Percentiles rank a stretch among this genome's conserved stretches.
These are phyloP conservation scores for Rhizoglyphus robini DNA, from an alignment of 1,140 invertebrate species.

Conservation along the genomic window DNA sequence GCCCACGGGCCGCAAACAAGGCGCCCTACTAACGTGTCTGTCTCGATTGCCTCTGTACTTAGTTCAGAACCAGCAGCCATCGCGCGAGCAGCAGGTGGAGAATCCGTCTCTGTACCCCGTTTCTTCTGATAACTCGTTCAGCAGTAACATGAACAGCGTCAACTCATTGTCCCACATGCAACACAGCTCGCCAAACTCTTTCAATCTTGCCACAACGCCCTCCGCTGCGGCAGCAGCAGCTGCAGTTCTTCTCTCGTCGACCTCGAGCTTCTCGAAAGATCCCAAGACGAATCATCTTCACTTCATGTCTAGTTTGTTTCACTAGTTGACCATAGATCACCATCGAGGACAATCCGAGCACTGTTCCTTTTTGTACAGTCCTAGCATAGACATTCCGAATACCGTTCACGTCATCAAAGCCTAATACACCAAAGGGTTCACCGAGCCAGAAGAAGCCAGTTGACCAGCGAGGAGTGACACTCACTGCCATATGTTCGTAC, in stretches of 20 bases:
- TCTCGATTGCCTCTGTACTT: not conserved
- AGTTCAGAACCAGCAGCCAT: constrained; percentile 9
- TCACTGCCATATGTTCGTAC: not conserved
- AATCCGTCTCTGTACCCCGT: constrained; percentile 2
- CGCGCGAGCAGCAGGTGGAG: not conserved
- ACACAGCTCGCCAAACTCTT: not conserved
- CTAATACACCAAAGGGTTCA: too few relatives aligned
- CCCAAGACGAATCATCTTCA: not conserved
- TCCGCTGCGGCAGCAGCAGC: not conserved
- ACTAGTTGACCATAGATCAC: not conserved
- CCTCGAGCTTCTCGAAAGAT: not conserved
- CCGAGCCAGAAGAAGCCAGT: too few relatives aligned
- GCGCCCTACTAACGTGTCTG: not conserved
- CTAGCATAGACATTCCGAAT: too few relatives aligned
- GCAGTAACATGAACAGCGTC: not conserved
- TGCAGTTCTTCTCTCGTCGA: not conserved
- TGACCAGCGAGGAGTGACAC: not conserved
- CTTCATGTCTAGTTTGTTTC: constrained; percentile 15
- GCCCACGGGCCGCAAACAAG: not conserved
- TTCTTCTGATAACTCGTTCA: constrained; percentile 1
- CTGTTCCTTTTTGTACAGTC: not conserved
- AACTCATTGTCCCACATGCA: not conserved
- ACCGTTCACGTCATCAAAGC: too few relatives aligned
- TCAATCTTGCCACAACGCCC: not conserved
- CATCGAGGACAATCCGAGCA: not conserved